Evolutionary conservation across 2,888 invertebrate genomes (phyloP).

Genomic region (Trachelus iudaicus): DNA sequence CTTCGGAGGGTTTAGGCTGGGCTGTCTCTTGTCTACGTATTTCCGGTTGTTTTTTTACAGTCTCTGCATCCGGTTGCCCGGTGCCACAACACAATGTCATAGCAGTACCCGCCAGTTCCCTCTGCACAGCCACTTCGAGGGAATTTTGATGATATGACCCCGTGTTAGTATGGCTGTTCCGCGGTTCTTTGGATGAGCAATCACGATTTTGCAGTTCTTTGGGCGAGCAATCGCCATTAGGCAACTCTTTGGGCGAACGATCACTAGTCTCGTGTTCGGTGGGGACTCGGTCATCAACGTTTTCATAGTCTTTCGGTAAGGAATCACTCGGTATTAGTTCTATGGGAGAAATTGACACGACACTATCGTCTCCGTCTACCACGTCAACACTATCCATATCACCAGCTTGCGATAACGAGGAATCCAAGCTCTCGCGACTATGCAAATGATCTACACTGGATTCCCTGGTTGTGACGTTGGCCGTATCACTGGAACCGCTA

Average conservation of each 20-base stretch:
- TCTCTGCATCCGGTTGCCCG: slow-evolving; percentile 41
- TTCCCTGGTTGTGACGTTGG: slow-evolving; percentile 64
- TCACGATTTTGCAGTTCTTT: slow-evolving; percentile 35
- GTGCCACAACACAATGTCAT: slow-evolving; percentile 63
- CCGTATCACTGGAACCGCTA: slow-evolving; percentile 65
- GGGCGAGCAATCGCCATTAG: slow-evolving; percentile 26
- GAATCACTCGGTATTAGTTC: slow-evolving; percentile 55
- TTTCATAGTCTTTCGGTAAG: slow-evolving; percentile 52
- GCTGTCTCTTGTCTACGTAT: slow-evolving; percentile 62
- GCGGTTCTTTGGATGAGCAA: slow-evolving; percentile 36
- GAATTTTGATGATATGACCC: slow-evolving; percentile 27
- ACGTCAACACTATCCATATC: slow-evolving; percentile 60
- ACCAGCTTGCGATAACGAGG: slow-evolving; percentile 70
- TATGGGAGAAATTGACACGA: slow-evolving; percentile 51
- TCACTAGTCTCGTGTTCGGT: slow-evolving; percentile 11
- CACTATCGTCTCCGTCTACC: slow-evolving; percentile 61
- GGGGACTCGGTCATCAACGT: slow-evolving; percentile 26
- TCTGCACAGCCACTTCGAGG: slow-evolving; percentile 44
- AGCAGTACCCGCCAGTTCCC: slow-evolving; percentile 58
- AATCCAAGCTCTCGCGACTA: slow-evolving; percentile 81
- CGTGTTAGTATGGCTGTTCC: slow-evolving; percentile 30
- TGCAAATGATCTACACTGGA: slow-evolving; percentile 70
- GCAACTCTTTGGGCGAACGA: slow-evolving; percentile 26
- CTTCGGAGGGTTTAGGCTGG: slow-evolving; percentile 69
- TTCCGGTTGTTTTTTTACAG: slow-evolving; percentile 50